phyloP scores from a whole-genome alignment of 2,888 invertebrate species.

The Harpagoxenus sublaevis region DNA sequence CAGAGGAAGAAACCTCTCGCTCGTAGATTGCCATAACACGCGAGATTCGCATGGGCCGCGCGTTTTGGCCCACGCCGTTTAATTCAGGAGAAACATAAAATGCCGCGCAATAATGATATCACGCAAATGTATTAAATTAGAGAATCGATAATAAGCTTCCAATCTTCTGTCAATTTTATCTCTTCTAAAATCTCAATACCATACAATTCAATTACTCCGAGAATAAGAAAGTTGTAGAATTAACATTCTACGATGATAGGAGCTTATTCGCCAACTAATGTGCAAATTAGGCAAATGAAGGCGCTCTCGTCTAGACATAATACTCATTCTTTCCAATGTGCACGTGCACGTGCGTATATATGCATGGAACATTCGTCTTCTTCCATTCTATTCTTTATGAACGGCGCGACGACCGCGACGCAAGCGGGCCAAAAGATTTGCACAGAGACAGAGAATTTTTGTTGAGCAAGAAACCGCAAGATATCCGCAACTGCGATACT shows the following conservation, averaged over 20 bases:
- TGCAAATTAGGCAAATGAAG: background rate
- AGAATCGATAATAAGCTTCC: background rate
- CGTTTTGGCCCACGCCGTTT: conserved; percentile 11
- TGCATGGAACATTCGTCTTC: background rate
- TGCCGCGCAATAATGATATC: background rate
- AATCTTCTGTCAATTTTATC: background rate
- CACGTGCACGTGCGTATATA: background rate
- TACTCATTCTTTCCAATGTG: conserved; percentile 4
- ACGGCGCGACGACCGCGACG: too few species aligned
- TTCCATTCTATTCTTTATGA: conserved; percentile 17
- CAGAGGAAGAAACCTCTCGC: conserved; percentile 27
- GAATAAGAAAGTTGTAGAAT: background rate
- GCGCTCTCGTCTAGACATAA: background rate
- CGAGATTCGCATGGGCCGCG: conserved; percentile 32
- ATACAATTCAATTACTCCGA: background rate
- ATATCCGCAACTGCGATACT: conserved; percentile 51
- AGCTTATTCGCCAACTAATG: background rate
- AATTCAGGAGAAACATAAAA: background rate
- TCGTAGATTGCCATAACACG: conserved; percentile 17
- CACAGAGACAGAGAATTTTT: conserved; percentile 56
- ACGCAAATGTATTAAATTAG: background rate
- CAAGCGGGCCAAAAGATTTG: conserved; percentile 24
- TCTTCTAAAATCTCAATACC: background rate
- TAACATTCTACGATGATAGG: background rate
- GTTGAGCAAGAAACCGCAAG: conserved; percentile 57